These are phyloP conservation scores for Pteromalus puparum DNA, from an alignment of 1,140 invertebrate species.

Conservation along the genomic window DNA sequence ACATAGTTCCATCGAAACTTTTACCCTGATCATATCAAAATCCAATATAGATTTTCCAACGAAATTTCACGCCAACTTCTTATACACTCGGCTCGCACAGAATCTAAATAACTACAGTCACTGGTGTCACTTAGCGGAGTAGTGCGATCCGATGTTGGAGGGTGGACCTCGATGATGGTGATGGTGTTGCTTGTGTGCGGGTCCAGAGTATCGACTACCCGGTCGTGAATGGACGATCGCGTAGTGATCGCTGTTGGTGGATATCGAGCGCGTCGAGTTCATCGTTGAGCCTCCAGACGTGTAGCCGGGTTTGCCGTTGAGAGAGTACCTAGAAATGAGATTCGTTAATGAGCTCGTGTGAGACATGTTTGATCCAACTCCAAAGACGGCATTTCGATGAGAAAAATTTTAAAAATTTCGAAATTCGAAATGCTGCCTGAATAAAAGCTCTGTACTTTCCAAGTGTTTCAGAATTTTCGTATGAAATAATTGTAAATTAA, in stretches of 20 bases:
- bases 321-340: conserved; percentile 81
- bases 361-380: background rate
- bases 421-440: background rate
- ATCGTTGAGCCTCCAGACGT: conserved; percentile 89
- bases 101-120: background rate
- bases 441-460: too few relatives aligned
- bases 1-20: background rate
- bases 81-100: background rate
- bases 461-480: background rate
- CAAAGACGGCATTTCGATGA: background rate
- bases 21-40: background rate
- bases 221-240: conserved; percentile 93
- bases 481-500: background rate
- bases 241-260: conserved; percentile 93
- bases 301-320: conserved; percentile 87
- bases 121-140: conserved; percentile 76
- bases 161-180: conserved; percentile 77
- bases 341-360: background rate
- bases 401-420: background rate
- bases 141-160: conserved; percentile 80
- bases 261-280: conserved; percentile 89
- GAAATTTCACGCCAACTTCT: background rate
- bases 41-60: background rate
- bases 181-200: conserved; percentile 73
- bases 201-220: conserved; percentile 87